Conservation (phyloP, 2,797 vertebrate genomes). For the Lophotriccus pileatus region DNA sequence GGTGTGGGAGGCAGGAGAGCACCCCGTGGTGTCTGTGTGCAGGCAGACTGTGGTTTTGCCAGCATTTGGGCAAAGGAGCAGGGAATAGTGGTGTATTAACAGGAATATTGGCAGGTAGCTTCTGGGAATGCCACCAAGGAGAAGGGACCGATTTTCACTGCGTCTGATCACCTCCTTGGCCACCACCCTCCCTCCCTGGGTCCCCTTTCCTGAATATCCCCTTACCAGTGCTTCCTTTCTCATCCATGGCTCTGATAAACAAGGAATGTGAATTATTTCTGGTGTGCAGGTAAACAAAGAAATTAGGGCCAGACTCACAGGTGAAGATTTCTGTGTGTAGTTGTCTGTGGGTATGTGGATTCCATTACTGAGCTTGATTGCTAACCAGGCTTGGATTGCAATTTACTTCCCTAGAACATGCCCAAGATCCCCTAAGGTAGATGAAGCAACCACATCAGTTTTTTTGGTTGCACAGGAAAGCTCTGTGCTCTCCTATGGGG, state of each 20-base stretch:
- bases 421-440: background rate
- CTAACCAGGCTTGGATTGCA: background rate
- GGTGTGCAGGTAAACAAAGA: background rate
- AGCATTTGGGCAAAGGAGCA: background rate
- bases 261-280: background rate
- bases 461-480: background rate
- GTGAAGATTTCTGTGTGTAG: background rate
- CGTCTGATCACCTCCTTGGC: background rate
- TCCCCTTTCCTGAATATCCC: background rate
- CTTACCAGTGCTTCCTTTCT: background rate
- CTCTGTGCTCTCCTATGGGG: background rate
- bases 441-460: rapidly evolving
- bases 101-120: background rate
- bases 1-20: background rate
- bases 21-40: background rate
- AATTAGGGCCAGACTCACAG: too few relatives aligned
- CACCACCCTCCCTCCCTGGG: rapidly evolving
- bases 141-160: background rate
- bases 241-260: background rate
- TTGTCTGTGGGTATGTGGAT: background rate
- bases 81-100: background rate
- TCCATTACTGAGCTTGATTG: background rate
- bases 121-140: background rate
- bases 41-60: background rate
- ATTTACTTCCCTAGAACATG: background rate